Evolutionary conservation across 2,113 vertebrate species (phyloP).

Genomic region (Phasianus colchicus): DNA sequence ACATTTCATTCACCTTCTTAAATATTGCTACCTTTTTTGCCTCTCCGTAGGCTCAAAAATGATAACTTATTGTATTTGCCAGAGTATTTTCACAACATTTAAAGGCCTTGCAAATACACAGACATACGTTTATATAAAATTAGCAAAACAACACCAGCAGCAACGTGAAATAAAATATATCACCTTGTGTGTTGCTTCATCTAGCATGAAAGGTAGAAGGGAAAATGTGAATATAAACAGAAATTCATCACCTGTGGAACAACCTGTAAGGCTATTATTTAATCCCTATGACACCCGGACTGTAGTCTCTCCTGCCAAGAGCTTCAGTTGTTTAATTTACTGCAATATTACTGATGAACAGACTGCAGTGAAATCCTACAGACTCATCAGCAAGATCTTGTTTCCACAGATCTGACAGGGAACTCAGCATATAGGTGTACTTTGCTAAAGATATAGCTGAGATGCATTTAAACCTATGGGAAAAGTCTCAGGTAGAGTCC

Average conservation of each 20-base stretch:
- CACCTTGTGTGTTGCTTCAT: not conserved
- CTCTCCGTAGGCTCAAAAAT: not conserved
- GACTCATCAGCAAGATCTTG: not conserved
- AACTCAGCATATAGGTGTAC: rapidly evolving
- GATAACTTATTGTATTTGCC: not conserved
- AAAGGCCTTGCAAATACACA: not conserved
- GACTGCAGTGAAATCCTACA: not conserved
- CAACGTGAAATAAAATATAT: not conserved
- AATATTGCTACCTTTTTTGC: not conserved
- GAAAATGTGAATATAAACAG: not conserved
- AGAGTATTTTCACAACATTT: not conserved
- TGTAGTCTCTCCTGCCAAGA: not conserved
- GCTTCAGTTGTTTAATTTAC: not conserved
- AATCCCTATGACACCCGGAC: no score
- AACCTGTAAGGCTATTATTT: not conserved
- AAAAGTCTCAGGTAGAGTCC: not conserved
- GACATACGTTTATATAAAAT: rapidly evolving
- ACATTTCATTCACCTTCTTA: not conserved
- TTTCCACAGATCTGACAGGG: not conserved
- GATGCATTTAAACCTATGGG: not conserved
- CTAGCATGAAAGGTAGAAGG: not conserved
- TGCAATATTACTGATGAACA: not conserved
- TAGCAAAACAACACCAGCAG: not conserved
- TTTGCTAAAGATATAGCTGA: not conserved
- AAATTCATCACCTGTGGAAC: not conserved